Conservation (phyloP, 2,888 invertebrate species). For the Gymnocheta viridis region DNA sequence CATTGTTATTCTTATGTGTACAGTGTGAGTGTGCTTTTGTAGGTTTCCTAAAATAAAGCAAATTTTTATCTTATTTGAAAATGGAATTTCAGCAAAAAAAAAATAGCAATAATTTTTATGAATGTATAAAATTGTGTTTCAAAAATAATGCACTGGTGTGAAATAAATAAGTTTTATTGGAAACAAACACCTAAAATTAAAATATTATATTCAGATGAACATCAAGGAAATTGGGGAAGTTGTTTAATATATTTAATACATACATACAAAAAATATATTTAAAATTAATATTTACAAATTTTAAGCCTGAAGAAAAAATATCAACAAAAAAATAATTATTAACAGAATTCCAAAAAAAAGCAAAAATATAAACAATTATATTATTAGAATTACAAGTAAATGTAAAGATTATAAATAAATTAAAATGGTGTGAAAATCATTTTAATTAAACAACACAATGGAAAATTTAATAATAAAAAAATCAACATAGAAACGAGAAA, state of each 20-base stretch:
- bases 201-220: background rate
- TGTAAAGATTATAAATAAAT: background rate
- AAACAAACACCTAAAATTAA: background rate
- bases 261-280: background rate
- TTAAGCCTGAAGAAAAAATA: background rate
- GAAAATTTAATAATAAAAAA: background rate
- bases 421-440: background rate
- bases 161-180: background rate
- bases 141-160: background rate
- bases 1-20: too few relatives aligned
- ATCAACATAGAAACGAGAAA: background rate
- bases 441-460: background rate
- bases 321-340: background rate
- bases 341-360: too few relatives aligned
- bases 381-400: too few relatives aligned
- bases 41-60: background rate
- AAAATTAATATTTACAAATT: background rate
- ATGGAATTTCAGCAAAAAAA: background rate
- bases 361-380: background rate
- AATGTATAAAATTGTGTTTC: background rate
- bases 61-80: background rate
- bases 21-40: too few relatives aligned
- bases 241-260: background rate
- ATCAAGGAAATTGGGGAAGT: background rate
- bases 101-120: background rate